Conservation (phyloP, 2,113 vertebrate species). For the Barnardius zonarius region DNA sequence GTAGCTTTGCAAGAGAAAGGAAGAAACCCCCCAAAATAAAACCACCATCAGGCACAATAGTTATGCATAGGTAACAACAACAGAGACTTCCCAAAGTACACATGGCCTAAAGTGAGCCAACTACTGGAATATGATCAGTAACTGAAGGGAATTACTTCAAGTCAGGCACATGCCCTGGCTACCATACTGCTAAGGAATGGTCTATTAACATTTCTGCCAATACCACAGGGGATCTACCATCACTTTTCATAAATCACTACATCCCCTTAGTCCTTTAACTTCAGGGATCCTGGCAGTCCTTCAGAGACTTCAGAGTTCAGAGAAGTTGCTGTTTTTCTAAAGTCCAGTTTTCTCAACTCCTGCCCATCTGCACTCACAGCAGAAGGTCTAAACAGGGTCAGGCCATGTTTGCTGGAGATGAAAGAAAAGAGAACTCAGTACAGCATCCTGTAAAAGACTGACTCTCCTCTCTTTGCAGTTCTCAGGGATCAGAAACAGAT, state of each 20-base stretch:
- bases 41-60: rapidly evolving
- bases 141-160: neutral
- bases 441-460: neutral
- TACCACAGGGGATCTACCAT: neutral
- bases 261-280: neutral
- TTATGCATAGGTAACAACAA: neutral
- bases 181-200: neutral
- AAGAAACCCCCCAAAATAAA: neutral
- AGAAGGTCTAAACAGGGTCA: neutral
- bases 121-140: neutral
- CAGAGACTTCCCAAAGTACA: neutral
- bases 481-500: neutral
- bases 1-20: conserved; percentile 53
- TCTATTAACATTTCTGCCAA: neutral
- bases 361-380: neutral
- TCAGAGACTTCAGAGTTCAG: no score
- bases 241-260: neutral
- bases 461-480: neutral
- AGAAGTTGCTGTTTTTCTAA: neutral
- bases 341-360: neutral
- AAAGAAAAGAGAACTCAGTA: neutral
- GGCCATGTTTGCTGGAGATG: neutral
- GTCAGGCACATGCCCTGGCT: neutral
- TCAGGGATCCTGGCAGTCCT: neutral
- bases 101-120: neutral